Base-by-base conservation (phyloP, 2,113 vertebrate genomes). In the Sprattus sprattus region DNA sequence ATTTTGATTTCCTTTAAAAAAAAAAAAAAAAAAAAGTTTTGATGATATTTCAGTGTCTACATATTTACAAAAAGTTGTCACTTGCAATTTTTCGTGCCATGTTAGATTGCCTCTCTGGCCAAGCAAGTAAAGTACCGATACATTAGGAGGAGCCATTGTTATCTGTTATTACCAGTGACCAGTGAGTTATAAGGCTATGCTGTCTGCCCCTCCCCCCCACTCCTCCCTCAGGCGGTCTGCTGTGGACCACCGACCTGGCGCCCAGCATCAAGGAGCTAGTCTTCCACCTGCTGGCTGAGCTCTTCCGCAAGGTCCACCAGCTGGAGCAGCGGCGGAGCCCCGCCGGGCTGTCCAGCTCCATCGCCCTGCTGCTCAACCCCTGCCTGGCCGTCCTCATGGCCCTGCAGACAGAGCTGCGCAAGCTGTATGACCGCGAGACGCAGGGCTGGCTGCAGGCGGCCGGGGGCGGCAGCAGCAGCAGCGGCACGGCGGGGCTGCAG, bases 311-410 rank as follows among this genome's bases (percentile, higher is more conserved):
- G 13, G 95, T 98, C 81, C 97, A 99, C 82, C 92, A 87, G 9
- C 93, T 99, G 88, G 98, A 99, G 92, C 97, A 98, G 92, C 94
- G 95, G 25, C 97, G 96, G 88, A 96, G 94, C 71, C 96, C 97
- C 0, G 92, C 96, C 0, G 97, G 97, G 9, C 86, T 99, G 75
- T 97, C 97, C 0, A 97, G 97, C 81, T 99, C 98, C 80, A 98
- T 99, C 0, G 97, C 97, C 81, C 95, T 99, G 49, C 96, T 99
- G 90, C 95, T 99, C 0, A 99, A 98, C 90, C 98, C 98, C 85
- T 99, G 98, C 46, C 95, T 99, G 32, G 98, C 98, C 6, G 96
- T 99, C 90, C 96, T 99, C 32, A 98, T 99, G 97, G 97, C 97
- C 45, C 92, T 99, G 88, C 98, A 99, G 94, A 97, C 97, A 0